Conservation (phyloP, 2,113 vertebrate genomes). For the Oryzias woworae region DNA sequence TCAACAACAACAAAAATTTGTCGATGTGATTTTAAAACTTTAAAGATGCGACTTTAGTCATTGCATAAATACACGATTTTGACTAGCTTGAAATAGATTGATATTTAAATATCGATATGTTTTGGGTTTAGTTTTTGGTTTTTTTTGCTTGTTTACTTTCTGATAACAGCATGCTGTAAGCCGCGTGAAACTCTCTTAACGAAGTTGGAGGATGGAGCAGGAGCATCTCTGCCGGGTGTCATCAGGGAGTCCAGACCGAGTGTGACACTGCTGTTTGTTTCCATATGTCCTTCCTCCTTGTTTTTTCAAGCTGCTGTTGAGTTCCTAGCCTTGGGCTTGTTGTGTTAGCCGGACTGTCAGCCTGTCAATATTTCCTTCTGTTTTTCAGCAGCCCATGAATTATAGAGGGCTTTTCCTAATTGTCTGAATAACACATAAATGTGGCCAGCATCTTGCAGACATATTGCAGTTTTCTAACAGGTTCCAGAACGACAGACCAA, state of each 20-base stretch:
- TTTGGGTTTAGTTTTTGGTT: too few species aligned
- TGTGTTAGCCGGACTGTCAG: constrained; percentile 54
- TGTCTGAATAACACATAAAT: constrained; percentile 51
- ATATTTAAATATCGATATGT: too few species aligned
- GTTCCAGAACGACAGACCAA: neutral
- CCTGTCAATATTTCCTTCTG: constrained; percentile 53
- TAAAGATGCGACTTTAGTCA: too few species aligned
- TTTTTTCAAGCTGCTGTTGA: constrained; percentile 32
- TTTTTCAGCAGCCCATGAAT: constrained; percentile 60
- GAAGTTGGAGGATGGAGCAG: too few species aligned
- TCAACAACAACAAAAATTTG: too few species aligned
- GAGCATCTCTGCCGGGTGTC: neutral
- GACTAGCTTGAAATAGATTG: too few species aligned
- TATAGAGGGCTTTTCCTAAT: constrained; percentile 53
- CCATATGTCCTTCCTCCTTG: constrained; percentile 29
- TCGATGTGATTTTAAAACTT: too few species aligned
- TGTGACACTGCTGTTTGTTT: constrained; percentile 26
- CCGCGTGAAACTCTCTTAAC: too few species aligned
- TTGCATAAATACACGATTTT: too few species aligned
- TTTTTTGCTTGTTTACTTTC: too few species aligned
- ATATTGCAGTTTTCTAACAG: neutral
- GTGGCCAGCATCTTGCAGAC: constrained; percentile 6
- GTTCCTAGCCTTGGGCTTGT: constrained; percentile 38
- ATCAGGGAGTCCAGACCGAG: constrained; percentile 28
- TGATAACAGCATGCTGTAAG: too few species aligned